Base-by-base conservation (phyloP, 2,888 invertebrate species). In the Aspidiotus rigidus region DNA sequence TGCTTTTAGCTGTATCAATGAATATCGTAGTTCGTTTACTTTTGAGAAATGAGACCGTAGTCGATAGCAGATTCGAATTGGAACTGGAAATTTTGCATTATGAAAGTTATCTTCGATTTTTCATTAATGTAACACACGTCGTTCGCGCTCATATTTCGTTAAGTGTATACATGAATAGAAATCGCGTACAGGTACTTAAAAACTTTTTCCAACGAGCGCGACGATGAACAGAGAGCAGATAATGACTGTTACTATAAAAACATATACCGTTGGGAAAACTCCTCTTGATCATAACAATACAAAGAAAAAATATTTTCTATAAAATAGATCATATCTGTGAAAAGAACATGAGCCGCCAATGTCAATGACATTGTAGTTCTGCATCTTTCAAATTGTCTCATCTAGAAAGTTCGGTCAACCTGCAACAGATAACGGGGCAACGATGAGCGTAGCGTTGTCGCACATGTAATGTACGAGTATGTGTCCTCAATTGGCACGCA, bases 351-450 rank as follows among this genome's bases (percentile, higher is more conserved):
- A 49, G 49, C 49, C 49, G 49, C 49, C 49, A 49, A 49, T 49
- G 49, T 49, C 49, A 49, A 49, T 49, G 49, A 49, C 49, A 49
- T 6, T 13, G 11, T 49, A 49, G 28, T 28, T 28, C 28, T 49
- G n/a, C 49, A 49, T 49, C 49, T 49, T 49, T 49, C 49, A 11
- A 49, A 13, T 49, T 49, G n/a, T 49, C 10, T 49, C 49, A 49
- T 49, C 49, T 49, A 49, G n/a, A 13, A 49, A 49, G 49, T 49
- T 49, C 49, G 49, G 49, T 49, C 49, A 49, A 49, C 49, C 49
- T 49, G 49, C n/a, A 49, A 11, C 10, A 13, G 10, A 49, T 49
- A 49, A 49, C 49, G 49, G 49, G 49, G 49, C 49, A n/a, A 49
- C 49, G 49, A 49, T 49, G 49, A n/a, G n/a, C 49, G 49, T 13